Conservation (phyloP, 2,797 vertebrate species). For the Sebastes goodei region DNA sequence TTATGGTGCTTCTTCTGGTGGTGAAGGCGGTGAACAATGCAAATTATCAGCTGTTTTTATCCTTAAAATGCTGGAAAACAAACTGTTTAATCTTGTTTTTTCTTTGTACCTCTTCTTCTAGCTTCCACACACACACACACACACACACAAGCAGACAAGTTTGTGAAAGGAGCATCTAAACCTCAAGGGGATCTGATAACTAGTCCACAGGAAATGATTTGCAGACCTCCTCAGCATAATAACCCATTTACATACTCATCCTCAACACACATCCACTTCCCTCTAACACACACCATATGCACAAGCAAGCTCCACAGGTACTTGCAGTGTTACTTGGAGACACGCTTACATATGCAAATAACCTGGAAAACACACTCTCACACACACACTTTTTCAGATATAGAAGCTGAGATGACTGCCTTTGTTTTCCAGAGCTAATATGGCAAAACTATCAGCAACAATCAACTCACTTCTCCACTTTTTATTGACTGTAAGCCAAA, state of each 20-base stretch:
- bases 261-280: constrained; percentile 22
- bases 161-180: constrained; percentile 65
- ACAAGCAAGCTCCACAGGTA: constrained; percentile 5
- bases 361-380: constrained; percentile 6
- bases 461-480: not conserved
- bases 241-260: constrained; percentile 74
- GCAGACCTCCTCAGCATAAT: constrained; percentile 75
- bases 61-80: not conserved
- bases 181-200: constrained; percentile 75
- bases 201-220: constrained; percentile 82
- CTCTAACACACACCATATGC: constrained; percentile 39
- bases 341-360: constrained; percentile 9
- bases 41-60: constrained; percentile 5
- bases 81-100: not conserved
- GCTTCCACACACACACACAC: constrained; percentile 7
- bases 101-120: not conserved
- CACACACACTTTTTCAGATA: not conserved
- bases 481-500: constrained; percentile 21
- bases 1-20: not conserved
- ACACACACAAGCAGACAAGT: constrained; percentile 26
- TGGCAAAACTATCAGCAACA: constrained; percentile 34
- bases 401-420: not conserved
- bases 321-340: constrained; percentile 8
- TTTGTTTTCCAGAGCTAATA: constrained; percentile 26
- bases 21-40: constrained; percentile 21